Conservation (phyloP, 1,140 invertebrate genomes). For the Batillaria attramentaria region DNA sequence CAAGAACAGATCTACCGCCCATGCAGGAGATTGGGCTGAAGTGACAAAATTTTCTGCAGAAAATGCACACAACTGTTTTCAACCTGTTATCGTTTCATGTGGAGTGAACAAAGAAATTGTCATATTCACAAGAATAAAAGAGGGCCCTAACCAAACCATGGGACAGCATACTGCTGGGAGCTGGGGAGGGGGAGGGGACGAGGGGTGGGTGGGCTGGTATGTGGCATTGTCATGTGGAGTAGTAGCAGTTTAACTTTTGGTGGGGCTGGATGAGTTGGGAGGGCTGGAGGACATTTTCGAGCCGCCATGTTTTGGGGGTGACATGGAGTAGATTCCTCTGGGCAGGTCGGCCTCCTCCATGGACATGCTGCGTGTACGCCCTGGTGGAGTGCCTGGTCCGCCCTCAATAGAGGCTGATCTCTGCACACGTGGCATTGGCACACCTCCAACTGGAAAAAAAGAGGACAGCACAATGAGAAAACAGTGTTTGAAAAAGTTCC, state of each 20-base stretch:
- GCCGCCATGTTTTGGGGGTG: slow-evolving; percentile 57
- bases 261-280: slow-evolving; percentile 33
- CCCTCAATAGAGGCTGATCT: slow-evolving; percentile 56
- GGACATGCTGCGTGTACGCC: slow-evolving; percentile 71
- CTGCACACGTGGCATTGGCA: slow-evolving; percentile 63
- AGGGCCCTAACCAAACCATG: no score
- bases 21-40: no score
- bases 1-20: no score
- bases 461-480: background rate
- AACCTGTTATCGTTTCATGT: no score
- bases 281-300: slow-evolving; percentile 49
- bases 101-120: no score
- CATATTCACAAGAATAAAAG: no score
- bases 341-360: slow-evolving; percentile 81
- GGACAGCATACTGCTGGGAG: no score
- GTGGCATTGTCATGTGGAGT: no score
- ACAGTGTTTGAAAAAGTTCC: background rate
- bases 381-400: slow-evolving; percentile 38
- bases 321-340: slow-evolving; percentile 61
- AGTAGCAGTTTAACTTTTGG: slow-evolving; percentile 20
- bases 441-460: slow-evolving; percentile 61
- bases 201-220: no score
- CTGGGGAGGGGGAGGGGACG: no score
- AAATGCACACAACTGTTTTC: no score
- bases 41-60: no score